These are phyloP conservation scores for Venusia cambrica DNA, from an alignment of 2,888 invertebrate genomes.

Conservation along the genomic window DNA sequence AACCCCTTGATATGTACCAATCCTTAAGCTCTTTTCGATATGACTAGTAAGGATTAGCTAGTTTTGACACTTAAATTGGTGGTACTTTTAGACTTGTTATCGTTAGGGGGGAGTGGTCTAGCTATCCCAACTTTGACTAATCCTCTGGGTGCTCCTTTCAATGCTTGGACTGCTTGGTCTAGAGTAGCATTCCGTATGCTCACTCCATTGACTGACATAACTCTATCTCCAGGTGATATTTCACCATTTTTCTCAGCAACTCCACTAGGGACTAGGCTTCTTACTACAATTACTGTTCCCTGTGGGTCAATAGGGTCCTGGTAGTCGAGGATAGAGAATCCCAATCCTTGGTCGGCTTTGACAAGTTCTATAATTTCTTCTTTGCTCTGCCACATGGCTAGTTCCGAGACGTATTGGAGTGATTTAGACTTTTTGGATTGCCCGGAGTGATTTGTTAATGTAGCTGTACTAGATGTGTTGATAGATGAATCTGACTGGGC, in stretches of 20 bases:
- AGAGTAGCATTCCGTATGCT: constrained; percentile 94
- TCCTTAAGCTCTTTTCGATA: constrained; percentile 43
- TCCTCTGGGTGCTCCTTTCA: constrained; percentile 96
- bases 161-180: constrained; percentile 96
- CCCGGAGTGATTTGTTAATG: constrained; percentile 84
- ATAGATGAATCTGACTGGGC: constrained; percentile 97
- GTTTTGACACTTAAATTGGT: constrained; percentile 61
- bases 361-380: constrained; percentile 94
- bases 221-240: constrained; percentile 96
- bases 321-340: constrained; percentile 98
- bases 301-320: constrained; percentile 98
- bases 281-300: constrained; percentile 97
- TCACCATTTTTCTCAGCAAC: constrained; percentile 97
- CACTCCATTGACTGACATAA: constrained; percentile 94
- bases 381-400: constrained; percentile 98
- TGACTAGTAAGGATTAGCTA: constrained; percentile 75
- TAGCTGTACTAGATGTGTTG: constrained; percentile 92
- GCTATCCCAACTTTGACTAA: constrained; percentile 95
- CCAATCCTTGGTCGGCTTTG: constrained; percentile 97
- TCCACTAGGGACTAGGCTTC: constrained; percentile 98
- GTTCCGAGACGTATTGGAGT: constrained; percentile 94
- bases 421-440: constrained; percentile 92
- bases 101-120: constrained; percentile 84
- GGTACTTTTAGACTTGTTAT: constrained; percentile 64
- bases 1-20: constrained; percentile 50